These are phyloP conservation scores for mouse (Mus musculus) DNA, from an alignment of 2,113 vertebrate species.

Conservation along the genomic window DNA sequence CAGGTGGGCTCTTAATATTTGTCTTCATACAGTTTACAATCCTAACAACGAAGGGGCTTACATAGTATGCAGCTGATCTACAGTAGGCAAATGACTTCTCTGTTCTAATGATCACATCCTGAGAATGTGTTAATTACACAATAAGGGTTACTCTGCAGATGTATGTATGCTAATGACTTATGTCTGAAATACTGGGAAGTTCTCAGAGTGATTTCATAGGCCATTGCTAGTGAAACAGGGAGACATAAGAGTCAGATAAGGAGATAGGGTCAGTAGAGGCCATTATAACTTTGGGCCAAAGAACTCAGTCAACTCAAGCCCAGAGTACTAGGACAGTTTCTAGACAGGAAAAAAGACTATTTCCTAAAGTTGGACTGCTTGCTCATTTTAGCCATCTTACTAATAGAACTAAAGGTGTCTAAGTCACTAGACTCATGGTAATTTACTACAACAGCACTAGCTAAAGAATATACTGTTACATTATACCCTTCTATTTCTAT, in stretches of 20 bases:
- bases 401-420: background rate
- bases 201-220: background rate
- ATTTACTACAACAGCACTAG: background rate
- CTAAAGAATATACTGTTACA: background rate
- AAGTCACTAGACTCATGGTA: background rate
- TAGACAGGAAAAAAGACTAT: background rate
- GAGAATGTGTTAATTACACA: background rate
- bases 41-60: background rate
- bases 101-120: background rate
- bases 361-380: background rate
- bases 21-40: background rate
- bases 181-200: background rate
- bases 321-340: background rate
- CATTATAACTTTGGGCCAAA: background rate
- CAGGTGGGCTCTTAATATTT: background rate
- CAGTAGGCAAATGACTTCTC: background rate
- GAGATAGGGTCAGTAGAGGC: background rate
- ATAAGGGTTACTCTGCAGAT: background rate
- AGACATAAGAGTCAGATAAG: background rate
- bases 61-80: background rate
- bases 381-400: background rate
- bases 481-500: background rate
- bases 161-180: background rate
- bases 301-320: background rate
- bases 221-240: background rate